phyloP scores from a whole-genome alignment of 2,888 invertebrate genomes.

The Gortyna flavago region DNA sequence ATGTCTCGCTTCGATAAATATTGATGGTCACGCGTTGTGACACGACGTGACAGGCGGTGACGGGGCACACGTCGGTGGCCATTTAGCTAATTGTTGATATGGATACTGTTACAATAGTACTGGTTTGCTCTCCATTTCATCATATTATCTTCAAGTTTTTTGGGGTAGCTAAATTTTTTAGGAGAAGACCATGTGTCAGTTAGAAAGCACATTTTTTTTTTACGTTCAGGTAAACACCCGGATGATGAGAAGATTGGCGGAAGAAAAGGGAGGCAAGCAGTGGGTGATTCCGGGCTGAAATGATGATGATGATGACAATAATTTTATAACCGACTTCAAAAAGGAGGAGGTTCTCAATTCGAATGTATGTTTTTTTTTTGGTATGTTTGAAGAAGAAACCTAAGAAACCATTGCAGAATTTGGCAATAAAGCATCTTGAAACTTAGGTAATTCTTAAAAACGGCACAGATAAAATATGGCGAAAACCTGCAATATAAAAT shows the following conservation, averaged over 20 bases:
- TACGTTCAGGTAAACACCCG: too few species aligned
- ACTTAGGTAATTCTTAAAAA: background rate
- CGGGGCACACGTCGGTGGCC: slow-evolving; percentile 4
- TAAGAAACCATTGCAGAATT: background rate
- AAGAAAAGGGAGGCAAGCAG: too few species aligned
- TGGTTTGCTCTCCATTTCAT: background rate
- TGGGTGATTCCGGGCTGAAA: too few species aligned
- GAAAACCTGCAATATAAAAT: background rate
- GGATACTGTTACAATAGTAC: background rate
- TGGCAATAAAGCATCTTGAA: background rate
- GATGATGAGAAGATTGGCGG: too few species aligned
- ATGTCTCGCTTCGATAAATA: slow-evolving; percentile 47
- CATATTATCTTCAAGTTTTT: background rate
- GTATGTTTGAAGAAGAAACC: too few species aligned
- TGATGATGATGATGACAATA: too few species aligned
- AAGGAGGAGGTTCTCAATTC: too few species aligned
- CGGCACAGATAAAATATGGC: background rate
- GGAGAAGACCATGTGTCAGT: background rate
- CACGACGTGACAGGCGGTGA: slow-evolving; percentile 41
- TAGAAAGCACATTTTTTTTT: too few species aligned
- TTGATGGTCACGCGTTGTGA: slow-evolving; percentile 48
- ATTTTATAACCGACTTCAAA: too few species aligned
- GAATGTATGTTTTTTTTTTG: too few species aligned
- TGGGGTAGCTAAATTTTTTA: background rate
- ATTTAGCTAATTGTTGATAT: slow-evolving; percentile 30